Base-by-base conservation (phyloP, 2,113 vertebrate genomes). In the Beaufortia kweichowensis region DNA sequence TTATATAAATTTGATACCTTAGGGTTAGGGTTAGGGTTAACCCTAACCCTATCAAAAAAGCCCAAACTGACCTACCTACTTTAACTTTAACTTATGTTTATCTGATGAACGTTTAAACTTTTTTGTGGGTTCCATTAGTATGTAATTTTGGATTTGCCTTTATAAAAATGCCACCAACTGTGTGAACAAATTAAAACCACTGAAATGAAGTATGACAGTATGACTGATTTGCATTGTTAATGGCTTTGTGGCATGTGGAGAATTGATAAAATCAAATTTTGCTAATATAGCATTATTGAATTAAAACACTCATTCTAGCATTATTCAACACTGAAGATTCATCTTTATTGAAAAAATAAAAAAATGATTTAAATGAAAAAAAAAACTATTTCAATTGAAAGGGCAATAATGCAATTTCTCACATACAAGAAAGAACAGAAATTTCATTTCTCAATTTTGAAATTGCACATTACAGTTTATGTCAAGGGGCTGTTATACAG, bases 321-420 rank as follows among this genome's bases (percentile, higher is more conserved):
- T 55, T 29, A 50, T 41, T 75, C 74, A 77, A 82, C 83, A 84
- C 80, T 77, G 67, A 84, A 84, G 77, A 84, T 60, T 79, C 74
- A 76, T 82, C 79, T 84, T 84, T 84, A 84, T 84, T 84, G 77
- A 78, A 82, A 84, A 83, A 84, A 77, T 33, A 55, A 79, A 79
- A 72, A 80, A 84, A 82, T 63, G 26, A 84, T 78, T 79, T 56
- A 60, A 82, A 77, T 72, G 48, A 55, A 80, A 79, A 78, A 66
- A 62, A 74, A 64, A 76, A 77, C 57, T 79, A 77, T 83, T 69
- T 83, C n/a, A 80, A 23, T 68, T 77, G 48, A 48, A n/a, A 56
- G 69, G 75, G 74, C 62, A 74, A 62, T 64, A 50, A 80, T 76
- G 57, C 56, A 65, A 24, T 65, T 75, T 33, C 41, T 35, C 33